Conservation (phyloP, 2,113 vertebrate species). For the Taxidea taxus region DNA sequence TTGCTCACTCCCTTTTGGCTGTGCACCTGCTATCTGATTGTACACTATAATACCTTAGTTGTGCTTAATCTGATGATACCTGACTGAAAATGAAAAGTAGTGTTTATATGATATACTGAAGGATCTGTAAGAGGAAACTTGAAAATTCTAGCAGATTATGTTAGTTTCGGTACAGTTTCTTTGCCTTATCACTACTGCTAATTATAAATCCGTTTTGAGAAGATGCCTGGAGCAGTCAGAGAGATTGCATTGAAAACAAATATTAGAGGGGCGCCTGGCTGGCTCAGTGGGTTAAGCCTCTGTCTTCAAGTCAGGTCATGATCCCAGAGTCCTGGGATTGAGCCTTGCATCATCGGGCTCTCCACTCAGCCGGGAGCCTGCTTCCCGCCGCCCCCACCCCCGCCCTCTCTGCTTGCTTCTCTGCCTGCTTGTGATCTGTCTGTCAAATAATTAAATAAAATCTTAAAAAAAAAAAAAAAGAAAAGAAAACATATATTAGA, state of each 20-base stretch:
- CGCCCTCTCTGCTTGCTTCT: no score
- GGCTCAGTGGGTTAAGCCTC: no score
- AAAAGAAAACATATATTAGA: background rate
- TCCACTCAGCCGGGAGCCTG: no score
- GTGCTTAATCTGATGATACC: slow-evolving; percentile 59
- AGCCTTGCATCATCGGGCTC: no score
- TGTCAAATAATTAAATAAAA: no score
- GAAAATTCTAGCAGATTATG: slow-evolving; percentile 11
- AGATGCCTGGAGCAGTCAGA: background rate
- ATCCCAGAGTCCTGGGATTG: no score
- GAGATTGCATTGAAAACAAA: background rate
- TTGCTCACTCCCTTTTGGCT: slow-evolving; percentile 6
- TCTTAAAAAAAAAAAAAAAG: no score
- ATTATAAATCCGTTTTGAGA: background rate
- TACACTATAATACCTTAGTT: slow-evolving; percentile 22
- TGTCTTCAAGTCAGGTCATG: no score
- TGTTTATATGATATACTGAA: slow-evolving; percentile 48
- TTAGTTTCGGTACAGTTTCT: slow-evolving; percentile 33
- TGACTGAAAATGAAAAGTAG: slow-evolving; percentile 54
- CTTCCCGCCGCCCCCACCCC: no score
- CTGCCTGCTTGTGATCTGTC: no score
- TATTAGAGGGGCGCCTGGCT: background rate
- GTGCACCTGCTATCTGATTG: slow-evolving; percentile 38
- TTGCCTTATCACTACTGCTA: background rate
- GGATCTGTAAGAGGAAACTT: slow-evolving; percentile 17